These are phyloP conservation scores for Rutilus rutilus DNA, from an alignment of 2,113 vertebrate genomes.

Conservation along the genomic window DNA sequence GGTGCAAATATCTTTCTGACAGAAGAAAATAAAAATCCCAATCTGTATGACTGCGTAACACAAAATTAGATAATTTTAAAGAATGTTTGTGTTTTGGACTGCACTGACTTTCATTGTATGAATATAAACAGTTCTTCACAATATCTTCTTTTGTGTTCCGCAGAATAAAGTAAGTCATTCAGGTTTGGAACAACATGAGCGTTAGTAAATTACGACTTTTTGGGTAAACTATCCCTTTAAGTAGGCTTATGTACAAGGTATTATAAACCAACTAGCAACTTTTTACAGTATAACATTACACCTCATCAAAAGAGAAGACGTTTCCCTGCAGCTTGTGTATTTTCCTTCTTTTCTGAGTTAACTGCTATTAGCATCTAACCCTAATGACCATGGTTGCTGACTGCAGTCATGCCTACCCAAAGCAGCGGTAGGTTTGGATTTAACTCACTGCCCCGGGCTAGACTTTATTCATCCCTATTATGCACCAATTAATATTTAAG, in stretches of 20 bases:
- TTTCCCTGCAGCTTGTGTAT: conserved; percentile 28
- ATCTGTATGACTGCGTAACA: neutral
- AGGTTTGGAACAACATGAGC: neutral
- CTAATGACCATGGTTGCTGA: conserved; percentile 28
- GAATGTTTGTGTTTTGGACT: neutral
- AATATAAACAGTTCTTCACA: no score
- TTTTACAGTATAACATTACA: conserved; percentile 6
- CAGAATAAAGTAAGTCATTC: neutral
- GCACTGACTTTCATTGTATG: no score
- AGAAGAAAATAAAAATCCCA: no score
- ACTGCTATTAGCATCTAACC: conserved; percentile 26
- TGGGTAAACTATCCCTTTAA: conserved; percentile 1
- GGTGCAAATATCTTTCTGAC: neutral
- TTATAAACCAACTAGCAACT: neutral
- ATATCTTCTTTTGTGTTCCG: neutral
- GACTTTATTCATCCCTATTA: conserved; percentile 56
- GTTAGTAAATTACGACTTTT: neutral
- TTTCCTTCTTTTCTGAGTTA: conserved; percentile 33
- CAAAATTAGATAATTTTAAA: neutral
- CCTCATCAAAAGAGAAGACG: neutral
- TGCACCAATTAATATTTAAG: conserved; percentile 55
- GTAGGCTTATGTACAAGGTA: neutral
- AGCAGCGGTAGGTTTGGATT: conserved; percentile 45
- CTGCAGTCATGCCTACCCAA: conserved; percentile 9
- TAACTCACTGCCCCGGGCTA: conserved; percentile 48